Percentiles rank a stretch among this genome's conserved stretches.
Conservation (phyloP, 1,140 invertebrate genomes). For the Lasaia peninsularis region DNA sequence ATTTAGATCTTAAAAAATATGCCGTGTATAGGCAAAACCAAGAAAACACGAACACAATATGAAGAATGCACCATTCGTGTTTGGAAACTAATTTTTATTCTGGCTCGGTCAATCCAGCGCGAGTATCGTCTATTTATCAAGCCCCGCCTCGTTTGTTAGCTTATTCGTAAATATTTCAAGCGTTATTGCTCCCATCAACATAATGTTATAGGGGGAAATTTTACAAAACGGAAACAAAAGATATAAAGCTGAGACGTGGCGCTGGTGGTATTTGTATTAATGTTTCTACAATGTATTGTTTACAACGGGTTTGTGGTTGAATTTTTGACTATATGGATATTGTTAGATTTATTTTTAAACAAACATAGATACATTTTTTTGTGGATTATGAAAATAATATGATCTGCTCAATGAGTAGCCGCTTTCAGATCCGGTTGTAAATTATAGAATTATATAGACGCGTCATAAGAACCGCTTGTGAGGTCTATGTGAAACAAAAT, state of each 20-base stretch:
- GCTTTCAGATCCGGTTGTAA: too few relatives aligned
- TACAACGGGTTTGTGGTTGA: conserved; percentile 25
- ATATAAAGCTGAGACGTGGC: conserved; percentile 61
- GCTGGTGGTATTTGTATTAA: conserved; percentile 45
- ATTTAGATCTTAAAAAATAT: too few relatives aligned
- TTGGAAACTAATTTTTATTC: conserved; percentile 47
- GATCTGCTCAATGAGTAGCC: too few relatives aligned
- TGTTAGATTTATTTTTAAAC: neutral
- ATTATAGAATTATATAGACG: too few relatives aligned
- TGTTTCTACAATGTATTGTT: conserved; percentile 47
- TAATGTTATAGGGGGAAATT: conserved; percentile 74
- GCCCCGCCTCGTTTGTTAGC: conserved; percentile 55
- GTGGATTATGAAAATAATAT: too few relatives aligned
- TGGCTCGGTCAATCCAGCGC: conserved; percentile 58
- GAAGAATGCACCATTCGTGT: conserved; percentile 38
- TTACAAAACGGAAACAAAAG: conserved; percentile 73
- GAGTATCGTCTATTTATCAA: conserved; percentile 64
- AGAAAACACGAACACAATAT: neutral
- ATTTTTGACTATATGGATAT: neutral
- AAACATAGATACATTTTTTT: neutral
- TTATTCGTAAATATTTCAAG: conserved; percentile 74
- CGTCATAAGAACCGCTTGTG: too few relatives aligned
- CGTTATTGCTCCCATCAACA: conserved; percentile 72
- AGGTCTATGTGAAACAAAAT: too few relatives aligned
- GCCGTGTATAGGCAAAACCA: too few relatives aligned